Base-by-base conservation (phyloP, 2,888 invertebrate species). In the Eupithecia abbreviata region DNA sequence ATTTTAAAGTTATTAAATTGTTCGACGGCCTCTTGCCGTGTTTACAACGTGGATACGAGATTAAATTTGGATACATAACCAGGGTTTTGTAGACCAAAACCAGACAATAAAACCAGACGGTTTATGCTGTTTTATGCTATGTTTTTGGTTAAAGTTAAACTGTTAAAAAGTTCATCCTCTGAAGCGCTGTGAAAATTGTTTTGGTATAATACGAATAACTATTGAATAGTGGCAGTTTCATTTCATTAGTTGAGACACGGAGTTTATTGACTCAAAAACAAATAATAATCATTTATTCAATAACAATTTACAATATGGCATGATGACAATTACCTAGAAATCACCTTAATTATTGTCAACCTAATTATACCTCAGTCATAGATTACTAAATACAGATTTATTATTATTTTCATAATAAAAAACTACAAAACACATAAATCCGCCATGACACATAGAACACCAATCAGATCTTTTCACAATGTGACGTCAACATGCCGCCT, bases 1-100 rank as follows among this genome's bases (percentile, higher is more conserved):
- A 91, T 93, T 94, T 93, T 91, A 91, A 92, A 91, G 92, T 93
- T 93, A 94, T 94, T 94, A 93, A 94, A 93, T 91, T 92, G 93
- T 93, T 92, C 92, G 91, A 90, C 90, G 90, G 88, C 87, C 89
- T 90, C 90, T 88, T 87, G 68, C 67, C 86, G 84, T 88, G 89
- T 89, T 91, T 92, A 93, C 90, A 89, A 90, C 88, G 88, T 89
- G 88, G 86, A 88, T 82, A 84, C 86, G 87, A 88, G 92, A 91
- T 92, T 92, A 91, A 89, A 92, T 91, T 91, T 88, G 78, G 80
- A 76, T 80, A 15, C 62, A 30, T 42, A 76, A 80, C 75, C 75
- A 71, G 58, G 47, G 72, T 58, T 58, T 73, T 62, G 73, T 74
- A 30, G 30, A 30, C 30, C 30, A 30, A 30, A 30, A 30, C 30